Percentiles rank a stretch among this genome's conserved stretches.
Conservation (phyloP, 2,113 vertebrate species). For the Miniopterus natalensis region DNA sequence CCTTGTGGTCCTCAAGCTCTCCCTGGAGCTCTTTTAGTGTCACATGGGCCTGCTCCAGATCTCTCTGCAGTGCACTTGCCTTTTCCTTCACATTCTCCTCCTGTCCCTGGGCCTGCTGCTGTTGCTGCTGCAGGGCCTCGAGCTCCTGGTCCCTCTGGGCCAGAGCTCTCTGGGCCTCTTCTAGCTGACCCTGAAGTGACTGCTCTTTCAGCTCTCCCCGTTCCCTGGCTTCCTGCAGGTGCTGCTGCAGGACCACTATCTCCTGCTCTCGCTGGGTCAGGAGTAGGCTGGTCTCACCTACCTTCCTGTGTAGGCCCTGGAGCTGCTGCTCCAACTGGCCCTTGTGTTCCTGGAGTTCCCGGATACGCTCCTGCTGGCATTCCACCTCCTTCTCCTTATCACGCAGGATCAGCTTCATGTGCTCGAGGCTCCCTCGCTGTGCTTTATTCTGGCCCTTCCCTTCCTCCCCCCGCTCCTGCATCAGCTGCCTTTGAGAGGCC, state of each 20-base stretch:
- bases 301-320: constrained; percentile 79
- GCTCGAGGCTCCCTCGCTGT: constrained; percentile 81
- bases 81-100: constrained; percentile 72
- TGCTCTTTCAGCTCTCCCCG: constrained; percentile 72
- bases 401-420: constrained; percentile 83
- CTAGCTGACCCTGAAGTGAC: constrained; percentile 75
- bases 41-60: constrained; percentile 66
- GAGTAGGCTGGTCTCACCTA: constrained; percentile 78
- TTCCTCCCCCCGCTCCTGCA: constrained; percentile 78
- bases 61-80: constrained; percentile 51
- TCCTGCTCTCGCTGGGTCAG: constrained; percentile 84
- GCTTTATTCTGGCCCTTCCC: constrained; percentile 77
- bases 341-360: constrained; percentile 77
- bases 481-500: constrained; percentile 78
- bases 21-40: constrained; percentile 75
- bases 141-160: constrained; percentile 80
- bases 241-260: constrained; percentile 76
- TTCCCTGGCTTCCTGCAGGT: constrained; percentile 79
- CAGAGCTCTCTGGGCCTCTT: constrained; percentile 79
- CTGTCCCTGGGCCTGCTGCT: constrained; percentile 65
- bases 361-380: constrained; percentile 82
- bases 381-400: constrained; percentile 87
- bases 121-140: constrained; percentile 77
- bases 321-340: constrained; percentile 82
- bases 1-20: constrained; percentile 76